Base-by-base conservation (phyloP, 2,888 invertebrate genomes). In the Conchocele bisecta region DNA sequence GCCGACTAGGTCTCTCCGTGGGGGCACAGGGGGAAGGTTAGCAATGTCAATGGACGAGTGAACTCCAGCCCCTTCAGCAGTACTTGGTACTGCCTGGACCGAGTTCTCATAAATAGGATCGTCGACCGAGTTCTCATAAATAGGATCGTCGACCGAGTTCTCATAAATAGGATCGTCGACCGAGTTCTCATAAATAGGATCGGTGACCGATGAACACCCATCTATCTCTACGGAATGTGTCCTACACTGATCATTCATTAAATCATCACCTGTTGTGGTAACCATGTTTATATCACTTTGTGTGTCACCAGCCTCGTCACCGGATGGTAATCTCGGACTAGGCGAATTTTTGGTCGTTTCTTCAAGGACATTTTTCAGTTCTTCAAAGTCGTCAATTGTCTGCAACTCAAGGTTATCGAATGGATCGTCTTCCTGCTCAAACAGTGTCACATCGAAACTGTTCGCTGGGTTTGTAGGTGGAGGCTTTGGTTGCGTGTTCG, bases 341-440 rank as follows among this genome's bases (percentile, higher is more conserved):
- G 59, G 64, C 24, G 74, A 61, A 15, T 46, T 31, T 51, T 57
- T 67, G n/a, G 53, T 65, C 24, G 71, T 56, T 57, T 74, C 59
- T 44, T 64, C 44, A 42, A 77, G 53, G 33, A 88, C 75, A 56
- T 74, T 82, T 35, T 85, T 86, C 24, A 88, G 53, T 59, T 87
- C 88, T 44, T 85, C 86, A 75, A 86, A 76, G 42, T 84, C 88
- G 77, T 88, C 82, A 20, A 88, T 79, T 20, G 84, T 84, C 63
- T 86, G 83, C 37, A 84, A 71, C 58, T 86, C 87, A 53, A 88
- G 59, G 57, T 82, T 83, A 60, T 88, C 84, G 77, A 88, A 88
- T 6, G 87, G 86, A 72, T 88, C 85, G 60, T 84, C 85, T 53
- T 82, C 87, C 42, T 81, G 79, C 60, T 88, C 88, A 82, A 88